Base-by-base conservation (phyloP, 35 echinoderm and acorn worm genomes). In the Chiridota heheva region DNA sequence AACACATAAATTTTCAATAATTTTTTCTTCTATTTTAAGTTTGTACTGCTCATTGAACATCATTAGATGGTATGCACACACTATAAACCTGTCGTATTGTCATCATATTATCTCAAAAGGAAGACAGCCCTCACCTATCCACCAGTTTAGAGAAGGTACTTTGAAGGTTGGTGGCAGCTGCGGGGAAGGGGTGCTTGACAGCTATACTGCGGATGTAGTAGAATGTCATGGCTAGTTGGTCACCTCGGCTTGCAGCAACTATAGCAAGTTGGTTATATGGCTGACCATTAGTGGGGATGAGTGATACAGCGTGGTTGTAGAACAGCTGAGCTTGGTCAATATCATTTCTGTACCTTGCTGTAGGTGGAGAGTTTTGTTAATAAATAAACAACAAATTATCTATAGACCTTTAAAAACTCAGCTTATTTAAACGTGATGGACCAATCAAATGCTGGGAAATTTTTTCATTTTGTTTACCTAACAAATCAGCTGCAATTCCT, bases 191-290 rank as follows among this genome's bases (percentile, higher is more conserved):
- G 60, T 98, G 95, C 60, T 91, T 88, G 65, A 98, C 95, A 13
- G 95, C 95, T 10, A 91, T 98, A 38, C 95, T 98, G 25, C 95
- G 43, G 74, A 98, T 91, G 80, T 98, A 98, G 64, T 92, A 98
- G 61, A 98, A 98, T 20, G 89, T 82, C 89, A 91, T 98, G 65
- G 95, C 86, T 5, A 98, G 81, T 48, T 98, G 95, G 73, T 98
- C 95, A 58, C 80, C 89, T 73, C 88, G 88, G 61, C 84, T 70
- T 10, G 95, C 95, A 7, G 95, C 86, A 33, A 98, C 85, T 5
- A 98, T 98, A 53, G 95, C 95, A 57, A 98, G 85, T 66, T 98
- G 95, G 73, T 98, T 98, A 76, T 98, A 98, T 0, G 95, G 95
- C 43, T 98, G 95, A 43, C 95, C 95, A 33, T 91, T 98, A 60